A percentile compares a stretch with the other conserved stretches of the same genome.
These are phyloP conservation scores for Gymnocypris eckloni DNA, from an alignment of 2,797 vertebrate species.

Conservation along the genomic window DNA sequence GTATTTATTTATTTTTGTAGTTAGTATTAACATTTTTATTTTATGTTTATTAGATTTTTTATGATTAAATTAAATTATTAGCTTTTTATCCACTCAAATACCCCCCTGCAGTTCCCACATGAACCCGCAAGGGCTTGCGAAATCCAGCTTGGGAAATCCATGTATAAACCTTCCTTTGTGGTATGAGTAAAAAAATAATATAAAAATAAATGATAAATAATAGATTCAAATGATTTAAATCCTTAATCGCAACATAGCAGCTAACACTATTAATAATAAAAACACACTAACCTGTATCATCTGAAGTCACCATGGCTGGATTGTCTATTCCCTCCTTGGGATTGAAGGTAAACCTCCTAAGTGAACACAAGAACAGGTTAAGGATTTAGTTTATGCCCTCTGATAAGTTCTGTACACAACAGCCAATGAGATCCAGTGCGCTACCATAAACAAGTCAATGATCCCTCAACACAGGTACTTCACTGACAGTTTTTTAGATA, in stretches of 20 bases:
- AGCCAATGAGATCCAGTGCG: constrained; percentile 28
- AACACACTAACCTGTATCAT: constrained; percentile 74
- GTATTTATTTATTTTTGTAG: no score
- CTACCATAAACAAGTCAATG: constrained; percentile 47
- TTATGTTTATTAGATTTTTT: neutral
- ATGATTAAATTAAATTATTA: neutral
- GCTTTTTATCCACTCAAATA: neutral
- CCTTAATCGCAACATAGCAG: neutral
- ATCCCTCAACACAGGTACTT: constrained; percentile 14
- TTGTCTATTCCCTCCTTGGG: constrained; percentile 95
- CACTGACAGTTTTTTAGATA: constrained; percentile 15
- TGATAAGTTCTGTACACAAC: constrained; percentile 26
- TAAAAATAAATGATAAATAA: neutral
- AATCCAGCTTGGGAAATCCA: neutral
- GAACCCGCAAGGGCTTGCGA: neutral
- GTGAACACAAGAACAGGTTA: constrained; percentile 36
- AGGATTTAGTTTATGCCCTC: constrained; percentile 17
- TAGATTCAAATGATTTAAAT: neutral
- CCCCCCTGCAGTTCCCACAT: neutral
- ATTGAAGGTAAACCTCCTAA: constrained; percentile 91
- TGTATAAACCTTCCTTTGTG: neutral
- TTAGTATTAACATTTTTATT: neutral
- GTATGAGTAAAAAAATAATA: neutral
- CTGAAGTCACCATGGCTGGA: constrained; percentile 83
- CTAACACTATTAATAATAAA: neutral